Conservation (phyloP, 2,797 vertebrate species). For the Neosilurus mollespiculum region DNA sequence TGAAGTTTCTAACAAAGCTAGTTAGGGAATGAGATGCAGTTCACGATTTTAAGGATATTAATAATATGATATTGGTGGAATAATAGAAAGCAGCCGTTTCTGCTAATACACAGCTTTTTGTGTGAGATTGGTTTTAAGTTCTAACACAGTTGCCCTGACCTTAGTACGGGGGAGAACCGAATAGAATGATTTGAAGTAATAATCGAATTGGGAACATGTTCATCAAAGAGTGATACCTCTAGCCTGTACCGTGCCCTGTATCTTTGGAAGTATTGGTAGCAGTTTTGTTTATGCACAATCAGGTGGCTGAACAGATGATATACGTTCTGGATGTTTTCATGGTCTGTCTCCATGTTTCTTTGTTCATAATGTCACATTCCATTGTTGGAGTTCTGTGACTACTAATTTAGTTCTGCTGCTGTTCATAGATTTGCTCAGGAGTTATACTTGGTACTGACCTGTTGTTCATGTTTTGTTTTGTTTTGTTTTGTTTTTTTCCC, state of each 20-base stretch:
- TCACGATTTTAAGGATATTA: constrained; percentile 53
- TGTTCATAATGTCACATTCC: constrained; percentile 13
- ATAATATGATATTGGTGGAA: constrained; percentile 42
- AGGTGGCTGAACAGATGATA: background rate
- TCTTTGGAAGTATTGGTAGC: constrained; percentile 29
- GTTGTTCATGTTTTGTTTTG: constrained; percentile 26
- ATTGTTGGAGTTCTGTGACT: constrained; percentile 13
- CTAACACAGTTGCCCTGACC: constrained; percentile 43
- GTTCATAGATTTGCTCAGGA: constrained; percentile 31
- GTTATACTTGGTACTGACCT: background rate
- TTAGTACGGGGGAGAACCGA: constrained; percentile 43
- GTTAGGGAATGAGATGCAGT: constrained; percentile 49
- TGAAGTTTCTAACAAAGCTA: constrained; percentile 52
- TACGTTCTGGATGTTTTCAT: background rate
- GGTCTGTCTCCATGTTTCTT: background rate
- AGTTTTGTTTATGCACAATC: constrained; percentile 8
- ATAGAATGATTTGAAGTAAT: constrained; percentile 30
- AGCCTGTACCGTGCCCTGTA: constrained; percentile 32
- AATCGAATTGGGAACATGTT: constrained; percentile 43
- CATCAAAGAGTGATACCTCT: constrained; percentile 44
- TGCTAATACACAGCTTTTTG: constrained; percentile 45
- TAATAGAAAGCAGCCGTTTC: constrained; percentile 40
- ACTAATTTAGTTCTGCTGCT: constrained; percentile 8
- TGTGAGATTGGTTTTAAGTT: constrained; percentile 41
- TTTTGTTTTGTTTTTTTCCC: too few species aligned